Evolutionary conservation across 2,797 vertebrate genomes (phyloP), one percentile per base, ranked within the genome.

Genomic region (Euphonia xanthogaster): DNA sequence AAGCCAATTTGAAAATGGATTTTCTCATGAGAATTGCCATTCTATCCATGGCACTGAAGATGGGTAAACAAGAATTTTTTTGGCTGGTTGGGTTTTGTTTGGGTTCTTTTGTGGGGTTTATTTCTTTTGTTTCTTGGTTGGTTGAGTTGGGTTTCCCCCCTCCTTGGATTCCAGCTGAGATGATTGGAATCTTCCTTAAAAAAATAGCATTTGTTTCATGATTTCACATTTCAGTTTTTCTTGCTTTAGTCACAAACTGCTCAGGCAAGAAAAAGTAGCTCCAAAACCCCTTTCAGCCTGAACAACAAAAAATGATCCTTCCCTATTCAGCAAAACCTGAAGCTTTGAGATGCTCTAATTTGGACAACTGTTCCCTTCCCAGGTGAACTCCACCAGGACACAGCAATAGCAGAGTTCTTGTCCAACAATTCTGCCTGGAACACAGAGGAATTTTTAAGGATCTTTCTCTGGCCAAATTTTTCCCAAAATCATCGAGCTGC

Each of bases 61-160:
- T 3, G 23, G 20, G 16, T 24, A 25, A 75, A 51, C 23, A 33
- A n/a, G n/a, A 40, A 5, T 24, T 27, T 1, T 33, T 76, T 85
- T 48, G 14, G 22, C 14, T 66, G 13, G 3, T 39, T 45, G 50
- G 4, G 10, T 12, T 45, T 25, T 40, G 22, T 50, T 33, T 48
- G 35, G 35, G 5, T 27, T 67, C 47, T 40, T 17, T 23, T 1
- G 12, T 11, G 11, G 22, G 8, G 4, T 3, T 44, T 48, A 9
- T 60, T 72, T 25, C 4, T 18, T 65, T 72, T 25, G 5, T 18
- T 65, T 47, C 40, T 76, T 58, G 33, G 2, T 61, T 66, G 61
- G 14, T n/a, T 25, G 9, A 5, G 16, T 63, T 28, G 14, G 0
- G 1, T 0, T 28, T 70, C 47, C 44, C 35, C 3, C 2, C 3